Evolutionary conservation across 2,797 vertebrate species (phyloP).

Genomic region (Babyrousa celebensis): DNA sequence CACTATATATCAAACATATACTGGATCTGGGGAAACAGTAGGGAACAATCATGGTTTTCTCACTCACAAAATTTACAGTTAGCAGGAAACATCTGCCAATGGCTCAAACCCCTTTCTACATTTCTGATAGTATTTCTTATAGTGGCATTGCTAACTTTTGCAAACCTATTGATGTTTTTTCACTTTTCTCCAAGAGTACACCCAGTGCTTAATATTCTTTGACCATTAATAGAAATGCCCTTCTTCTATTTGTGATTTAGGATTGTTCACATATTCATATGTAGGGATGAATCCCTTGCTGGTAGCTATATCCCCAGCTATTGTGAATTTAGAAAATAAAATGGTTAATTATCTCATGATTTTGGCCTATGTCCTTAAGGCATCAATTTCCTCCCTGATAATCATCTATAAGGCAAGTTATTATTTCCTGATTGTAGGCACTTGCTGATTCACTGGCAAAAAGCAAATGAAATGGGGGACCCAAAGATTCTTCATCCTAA

Average conservation of each 20-base stretch:
- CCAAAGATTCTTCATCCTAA: neutral
- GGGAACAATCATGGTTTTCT: neutral
- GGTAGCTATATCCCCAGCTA: neutral
- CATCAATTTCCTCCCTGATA: neutral
- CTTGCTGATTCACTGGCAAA: neutral
- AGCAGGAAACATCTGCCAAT: neutral
- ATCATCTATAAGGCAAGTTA: neutral
- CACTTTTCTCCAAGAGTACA: neutral
- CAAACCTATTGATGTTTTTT: neutral
- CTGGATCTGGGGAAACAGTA: neutral
- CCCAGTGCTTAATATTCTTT: neutral
- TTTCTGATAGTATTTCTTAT: neutral
- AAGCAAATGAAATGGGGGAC: neutral
- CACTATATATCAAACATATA: neutral
- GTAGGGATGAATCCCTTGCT: neutral
- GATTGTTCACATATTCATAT: neutral
- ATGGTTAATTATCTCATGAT: neutral
- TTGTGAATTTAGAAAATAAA: conserved; percentile 42
- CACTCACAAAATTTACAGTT: neutral
- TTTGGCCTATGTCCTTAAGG: neutral
- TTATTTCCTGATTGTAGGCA: neutral
- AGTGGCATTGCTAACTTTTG: conserved; percentile 9
- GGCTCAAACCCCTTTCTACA: neutral
- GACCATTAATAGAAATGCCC: neutral
- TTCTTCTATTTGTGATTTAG: neutral